phyloP scores from a whole-genome alignment of 2,797 vertebrate genomes.

The Sternarchorhynchus goeldii region DNA sequence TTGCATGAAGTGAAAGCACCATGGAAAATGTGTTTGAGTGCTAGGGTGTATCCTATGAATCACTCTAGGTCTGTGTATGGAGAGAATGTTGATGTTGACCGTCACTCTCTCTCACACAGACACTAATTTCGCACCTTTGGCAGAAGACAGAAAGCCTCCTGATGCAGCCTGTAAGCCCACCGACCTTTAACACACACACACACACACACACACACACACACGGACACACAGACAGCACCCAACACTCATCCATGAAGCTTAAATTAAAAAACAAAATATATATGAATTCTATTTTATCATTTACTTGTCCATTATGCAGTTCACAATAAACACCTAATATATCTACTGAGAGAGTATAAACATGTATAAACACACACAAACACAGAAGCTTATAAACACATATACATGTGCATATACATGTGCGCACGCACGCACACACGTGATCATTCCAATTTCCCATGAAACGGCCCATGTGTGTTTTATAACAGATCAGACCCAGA shows the following conservation, averaged over 20 bases:
- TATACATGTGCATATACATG: slow-evolving; percentile 26
- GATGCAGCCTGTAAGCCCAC: slow-evolving; percentile 30
- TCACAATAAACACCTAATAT: not conserved
- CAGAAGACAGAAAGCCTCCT: slow-evolving; percentile 61
- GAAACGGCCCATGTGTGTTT: not conserved
- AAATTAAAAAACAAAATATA: not conserved
- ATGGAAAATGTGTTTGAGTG: slow-evolving; percentile 12
- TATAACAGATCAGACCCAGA: slow-evolving; percentile 12
- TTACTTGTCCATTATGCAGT: not conserved
- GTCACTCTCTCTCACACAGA: slow-evolving; percentile 70
- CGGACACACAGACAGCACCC: not conserved
- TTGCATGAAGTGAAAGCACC: slow-evolving; percentile 23
- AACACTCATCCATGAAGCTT: not conserved
- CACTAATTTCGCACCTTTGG: slow-evolving; percentile 71
- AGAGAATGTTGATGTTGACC: slow-evolving; percentile 80
- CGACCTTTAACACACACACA: slow-evolving; percentile 31
- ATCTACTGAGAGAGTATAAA: not conserved
- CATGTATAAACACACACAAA: slow-evolving; percentile 11
- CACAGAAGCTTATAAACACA: slow-evolving; percentile 14
- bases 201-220: slow-evolving; percentile 22
- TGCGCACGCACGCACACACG: not conserved
- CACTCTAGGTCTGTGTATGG: slow-evolving; percentile 56
- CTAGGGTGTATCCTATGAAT: slow-evolving; percentile 48
- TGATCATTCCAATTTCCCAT: not conserved
- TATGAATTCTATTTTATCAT: not conserved